These are phyloP conservation scores for Acanthochromis polyacanthus DNA, from an alignment of 2,113 vertebrate species.

Conservation along the genomic window DNA sequence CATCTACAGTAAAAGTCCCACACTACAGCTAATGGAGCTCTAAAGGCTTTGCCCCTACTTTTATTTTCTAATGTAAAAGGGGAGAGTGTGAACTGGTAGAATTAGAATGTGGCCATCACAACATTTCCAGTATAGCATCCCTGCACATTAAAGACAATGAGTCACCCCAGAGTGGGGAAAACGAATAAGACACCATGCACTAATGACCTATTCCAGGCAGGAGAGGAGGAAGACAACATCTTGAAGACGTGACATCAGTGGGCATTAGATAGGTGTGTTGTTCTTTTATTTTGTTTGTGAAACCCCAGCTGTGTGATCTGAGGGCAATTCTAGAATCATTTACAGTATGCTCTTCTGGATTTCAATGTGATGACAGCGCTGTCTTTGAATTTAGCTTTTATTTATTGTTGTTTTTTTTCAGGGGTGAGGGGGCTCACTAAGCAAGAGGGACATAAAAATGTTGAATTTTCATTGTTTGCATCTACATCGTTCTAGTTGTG, in stretches of 20 bases:
- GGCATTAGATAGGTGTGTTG: not conserved
- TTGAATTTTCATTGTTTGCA: conserved; percentile 9
- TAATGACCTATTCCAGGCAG: conserved; percentile 31
- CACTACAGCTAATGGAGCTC: conserved; percentile 50
- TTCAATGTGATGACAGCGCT: conserved; percentile 5
- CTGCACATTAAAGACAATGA: conserved; percentile 45
- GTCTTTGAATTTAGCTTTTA: not conserved
- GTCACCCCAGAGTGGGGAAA: conserved; percentile 52
- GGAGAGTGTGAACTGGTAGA: conserved; percentile 32
- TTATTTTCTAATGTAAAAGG: conserved; percentile 45
- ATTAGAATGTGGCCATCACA: conserved; percentile 50
- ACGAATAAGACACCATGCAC: conserved; percentile 29
- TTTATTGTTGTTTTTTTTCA: no score
- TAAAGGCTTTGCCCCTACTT: conserved; percentile 8
- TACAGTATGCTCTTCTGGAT: conserved; percentile 6
- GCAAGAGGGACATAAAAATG: not conserved
- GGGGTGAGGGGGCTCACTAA: not conserved
- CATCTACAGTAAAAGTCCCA: conserved; percentile 31
- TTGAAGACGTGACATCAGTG: conserved; percentile 5
- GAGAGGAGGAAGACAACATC: not conserved
- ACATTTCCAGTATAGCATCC: conserved; percentile 55
- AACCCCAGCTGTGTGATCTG: conserved; percentile 4
- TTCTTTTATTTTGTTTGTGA: conserved; percentile 33
- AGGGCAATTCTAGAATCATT: not conserved
- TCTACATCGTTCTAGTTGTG: conserved; percentile 4